Base-by-base conservation (phyloP, 2,797 vertebrate genomes). In the Sphaeramia orbicularis region DNA sequence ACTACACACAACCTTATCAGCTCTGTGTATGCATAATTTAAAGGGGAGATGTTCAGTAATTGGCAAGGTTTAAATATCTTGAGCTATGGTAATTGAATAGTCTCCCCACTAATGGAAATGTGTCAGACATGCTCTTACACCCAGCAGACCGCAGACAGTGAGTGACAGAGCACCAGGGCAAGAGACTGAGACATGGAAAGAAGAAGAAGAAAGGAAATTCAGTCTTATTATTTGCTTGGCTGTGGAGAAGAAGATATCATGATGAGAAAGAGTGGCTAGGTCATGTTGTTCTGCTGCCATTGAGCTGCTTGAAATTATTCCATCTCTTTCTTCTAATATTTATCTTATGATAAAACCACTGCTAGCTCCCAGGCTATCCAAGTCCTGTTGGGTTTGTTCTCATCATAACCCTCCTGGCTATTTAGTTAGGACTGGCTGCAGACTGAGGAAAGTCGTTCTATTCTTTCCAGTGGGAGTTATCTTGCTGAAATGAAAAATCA, bases 1-100 rank as follows among this genome's bases (percentile, higher is more conserved):
- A 82, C 90, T 90, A 86, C 86, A 83, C 89, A 81, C 80, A 84
- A 79, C 75, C 86, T 91, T 91, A 92, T 91, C 93, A 90, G 84
- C 87, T 85, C 82, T 76, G 72, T 74, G 78, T 91, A 92, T 93
- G 91, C 89, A 93, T 94, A 92, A 94, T 94, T 93, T 91, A 94
- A 87, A 89, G 84, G 83, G 88, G 88, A 92, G 90, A 93, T 94
- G 92, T 92, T 93, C 90, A 80, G 92, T 93, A 94, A 95, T 94
- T 94, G 92, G 92, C 91, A 92, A 91, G 91, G 91, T 93, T 94
- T 93, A 93, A 93, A 93, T 93, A 93, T 94, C 89, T 88, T 86
- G 86, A 93, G 92, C 92, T 86, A 89, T 91, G 87, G 91, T 94
- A 94, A 94, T 94, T 94, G 93, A 94, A 94, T 93, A 93, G 93